Base-by-base conservation (phyloP, 23 tunicate genomes). In the Diplosoma virens region DNA sequence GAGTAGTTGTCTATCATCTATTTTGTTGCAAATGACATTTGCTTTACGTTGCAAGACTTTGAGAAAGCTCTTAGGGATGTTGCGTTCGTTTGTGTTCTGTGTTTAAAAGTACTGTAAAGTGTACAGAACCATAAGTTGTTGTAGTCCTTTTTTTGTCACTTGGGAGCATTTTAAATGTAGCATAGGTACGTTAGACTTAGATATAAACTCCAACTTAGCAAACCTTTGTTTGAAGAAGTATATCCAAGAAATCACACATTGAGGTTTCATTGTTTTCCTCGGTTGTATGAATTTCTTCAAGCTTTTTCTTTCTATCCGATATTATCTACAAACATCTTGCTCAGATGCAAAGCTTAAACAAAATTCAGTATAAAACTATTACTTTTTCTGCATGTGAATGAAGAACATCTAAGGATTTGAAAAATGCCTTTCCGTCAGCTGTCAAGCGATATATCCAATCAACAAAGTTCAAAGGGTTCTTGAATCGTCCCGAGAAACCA, bases 171-270 rank as follows among this genome's bases (percentile, higher is more conserved):
- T n/a, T n/a, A n/a, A n/a, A n/a, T n/a, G n/a, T n/a, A n/a, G n/a
- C n/a, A n/a, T n/a, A n/a, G n/a, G n/a, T n/a, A n/a, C n/a, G n/a
- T n/a, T n/a, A n/a, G n/a, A n/a, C n/a, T n/a, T n/a, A n/a, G n/a
- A n/a, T n/a, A n/a, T n/a, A n/a, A n/a, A n/a, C n/a, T n/a, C n/a
- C n/a, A n/a, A n/a, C n/a, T n/a, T n/a, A n/a, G n/a, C n/a, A n/a
- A n/a, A 68, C 75, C 33, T 77, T 77, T 0, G 90, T 41, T 4
- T 66, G 72, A 26, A 84, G 45, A 6, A 84, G 47, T 27, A 84
- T 77, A 47, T 84, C 90, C 1, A 84, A 54, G 32, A 84, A 84
- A 58, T 84, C 90, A 25, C 50, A 30, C 24, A 61, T 56, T 6
- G 29, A 3, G 25, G 24, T 47, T n/a, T n/a, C n/a, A n/a, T n/a